Percentiles rank a stretch among this genome's conserved stretches.
Evolutionary conservation across 2,888 invertebrate species (phyloP).

Genomic region (Andrena fulva): DNA sequence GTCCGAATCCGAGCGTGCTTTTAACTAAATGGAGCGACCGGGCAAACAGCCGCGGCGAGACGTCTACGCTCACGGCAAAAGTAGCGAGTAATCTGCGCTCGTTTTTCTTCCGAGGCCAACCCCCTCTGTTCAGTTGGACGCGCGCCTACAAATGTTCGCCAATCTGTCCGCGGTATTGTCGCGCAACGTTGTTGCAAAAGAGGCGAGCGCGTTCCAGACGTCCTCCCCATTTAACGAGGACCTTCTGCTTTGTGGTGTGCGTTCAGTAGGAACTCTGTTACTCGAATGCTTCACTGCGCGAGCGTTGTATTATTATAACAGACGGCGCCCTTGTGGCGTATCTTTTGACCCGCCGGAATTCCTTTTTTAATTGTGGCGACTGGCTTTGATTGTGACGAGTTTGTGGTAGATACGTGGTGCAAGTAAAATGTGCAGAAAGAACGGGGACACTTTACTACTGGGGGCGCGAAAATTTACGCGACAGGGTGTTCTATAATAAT

Average conservation of each 20-base stretch:
- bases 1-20: conserved; percentile 72
- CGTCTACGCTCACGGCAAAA: conserved; percentile 47
- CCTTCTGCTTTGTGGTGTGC: neutral
- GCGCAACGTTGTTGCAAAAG: conserved; percentile 14
- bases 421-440: conserved; percentile 9
- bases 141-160: conserved; percentile 17
- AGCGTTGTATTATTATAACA: neutral
- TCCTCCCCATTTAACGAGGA: neutral
- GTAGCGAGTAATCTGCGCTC: conserved; percentile 44
- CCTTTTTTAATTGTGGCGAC: no score
- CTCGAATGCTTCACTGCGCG: neutral
- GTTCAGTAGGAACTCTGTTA: conserved; percentile 1
- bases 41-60: conserved; percentile 57
- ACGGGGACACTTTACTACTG: conserved; percentile 41
- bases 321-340: no score
- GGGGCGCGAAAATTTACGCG: conserved; percentile 49
- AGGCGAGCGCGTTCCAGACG: neutral
- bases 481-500: conserved; percentile 42
- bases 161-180: conserved; percentile 31
- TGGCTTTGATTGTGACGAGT: no score
- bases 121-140: neutral
- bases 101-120: conserved; percentile 29
- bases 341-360: no score
- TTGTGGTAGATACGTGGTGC: no score
- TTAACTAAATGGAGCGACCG: conserved; percentile 77